Evolutionary conservation across 2,888 invertebrate genomes (phyloP), one percentile per base, ranked within the genome.

Genomic region (Strigamia transsilvanica): DNA sequence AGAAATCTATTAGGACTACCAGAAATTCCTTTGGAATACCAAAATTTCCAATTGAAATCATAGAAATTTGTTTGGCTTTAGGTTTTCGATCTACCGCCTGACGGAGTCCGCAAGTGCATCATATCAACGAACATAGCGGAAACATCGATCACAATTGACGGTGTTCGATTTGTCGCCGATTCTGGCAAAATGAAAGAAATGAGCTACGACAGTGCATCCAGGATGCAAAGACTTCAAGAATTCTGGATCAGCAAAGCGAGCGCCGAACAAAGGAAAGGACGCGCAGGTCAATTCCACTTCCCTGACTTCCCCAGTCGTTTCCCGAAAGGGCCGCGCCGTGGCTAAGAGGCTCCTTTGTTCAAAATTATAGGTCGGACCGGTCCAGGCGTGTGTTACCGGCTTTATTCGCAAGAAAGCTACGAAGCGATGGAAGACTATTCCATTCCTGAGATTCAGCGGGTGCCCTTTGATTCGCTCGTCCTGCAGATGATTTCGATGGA

Each of bases 101-200:
- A 97, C 82, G 96, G 97, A 5, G 92, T 96, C 2, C 91, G 99
- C 82, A 99, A 99, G 88, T 99, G 98, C 88, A 96, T 99, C 83
- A 93, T 99, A 0, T 96, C 98, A 0, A 99, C 99, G 0, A 99
- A 99, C 87, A 99, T 99, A 83, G 98, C 99, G 0, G 99, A 99
- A 90, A 99, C 99, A 0, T 98, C 98, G 0, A 94, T 99, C 4
- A 99, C 99, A 0, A 98, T 99, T 82, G 99, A 99, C 87, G 99
- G 99, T 0, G 94, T 99, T 82, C 91, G 99, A 86, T 99, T 99
- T 89, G 99, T 99, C 0, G 92, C 95, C 0, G 99, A 99, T 88
- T 98, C 98, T 2, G 99, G 99, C 38, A 98, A 97, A 91, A 96
- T 94, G 84, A 98, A 98, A 89, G 95, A 98, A 89, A 98, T 99